phyloP scores from a whole-genome alignment of 1,140 invertebrate species.

The Trachymyrmex septentrionalis region DNA sequence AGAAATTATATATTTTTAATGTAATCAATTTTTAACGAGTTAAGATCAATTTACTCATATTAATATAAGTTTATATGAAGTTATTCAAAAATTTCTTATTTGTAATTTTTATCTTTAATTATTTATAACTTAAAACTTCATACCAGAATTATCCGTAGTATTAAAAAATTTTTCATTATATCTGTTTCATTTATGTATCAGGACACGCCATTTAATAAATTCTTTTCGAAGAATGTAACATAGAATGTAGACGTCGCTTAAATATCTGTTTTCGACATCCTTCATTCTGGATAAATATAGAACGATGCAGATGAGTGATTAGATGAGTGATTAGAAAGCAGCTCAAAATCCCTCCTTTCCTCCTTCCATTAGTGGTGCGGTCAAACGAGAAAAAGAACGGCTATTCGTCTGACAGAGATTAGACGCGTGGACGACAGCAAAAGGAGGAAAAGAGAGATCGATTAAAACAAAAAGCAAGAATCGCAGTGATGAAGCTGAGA shows the following conservation, averaged over 20 bases:
- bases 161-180: background rate
- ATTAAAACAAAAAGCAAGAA: constrained; percentile 60
- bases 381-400: background rate
- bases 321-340: constrained; percentile 36
- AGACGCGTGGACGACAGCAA: constrained; percentile 34
- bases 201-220: background rate
- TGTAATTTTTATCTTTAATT: constrained; percentile 12
- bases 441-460: constrained; percentile 44
- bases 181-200: background rate
- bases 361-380: constrained; percentile 8
- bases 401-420: constrained; percentile 27
- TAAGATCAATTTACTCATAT: background rate
- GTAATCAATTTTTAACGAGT: background rate
- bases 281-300: constrained; percentile 1
- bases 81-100: background rate
- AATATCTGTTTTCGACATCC: background rate
- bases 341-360: constrained; percentile 1
- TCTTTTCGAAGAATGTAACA: background rate
- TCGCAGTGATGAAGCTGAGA: constrained; percentile 53
- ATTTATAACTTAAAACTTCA: background rate
- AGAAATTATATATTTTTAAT: background rate
- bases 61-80: background rate
- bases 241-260: background rate
- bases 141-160: background rate
- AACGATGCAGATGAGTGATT: constrained; percentile 31